These are phyloP conservation scores for Plumapathes pennacea DNA, from an alignment of 92 coral and sea anemone genomes.

Conservation along the genomic window DNA sequence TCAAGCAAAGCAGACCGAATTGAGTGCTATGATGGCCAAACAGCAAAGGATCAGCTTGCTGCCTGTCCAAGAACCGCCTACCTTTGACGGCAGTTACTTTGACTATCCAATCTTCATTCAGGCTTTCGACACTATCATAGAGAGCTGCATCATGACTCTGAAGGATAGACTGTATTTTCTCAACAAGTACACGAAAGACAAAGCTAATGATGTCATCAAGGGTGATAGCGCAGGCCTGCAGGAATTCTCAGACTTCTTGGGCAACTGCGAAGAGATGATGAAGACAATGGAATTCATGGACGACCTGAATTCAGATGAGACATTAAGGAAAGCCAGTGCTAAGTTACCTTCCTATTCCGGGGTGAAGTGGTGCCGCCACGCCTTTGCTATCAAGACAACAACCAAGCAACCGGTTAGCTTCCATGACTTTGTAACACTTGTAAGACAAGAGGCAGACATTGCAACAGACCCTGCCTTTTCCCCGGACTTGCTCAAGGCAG, in stretches of 20 bases:
- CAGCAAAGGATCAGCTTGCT: constrained; percentile 24
- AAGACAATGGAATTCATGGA: constrained; percentile 21
- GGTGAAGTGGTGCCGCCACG: constrained; percentile 41
- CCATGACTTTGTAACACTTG: constrained; percentile 31
- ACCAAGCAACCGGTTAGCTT: constrained; percentile 18
- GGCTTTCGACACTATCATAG: constrained; percentile 51
- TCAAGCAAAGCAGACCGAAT: constrained; percentile 22
- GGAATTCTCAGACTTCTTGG: constrained; percentile 33
- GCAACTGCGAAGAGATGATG: constrained; percentile 36
- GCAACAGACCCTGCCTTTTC: constrained; percentile 42
- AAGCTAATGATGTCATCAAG: constrained; percentile 54
- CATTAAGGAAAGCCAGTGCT: constrained; percentile 13
- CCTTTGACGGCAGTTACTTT: constrained; percentile 13
- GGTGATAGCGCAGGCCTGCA: constrained; percentile 24
- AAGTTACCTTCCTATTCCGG: constrained; percentile 45
- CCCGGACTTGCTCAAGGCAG: constrained; percentile 25
- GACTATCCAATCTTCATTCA: constrained; percentile 24
- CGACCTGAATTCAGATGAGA: constrained; percentile 29
- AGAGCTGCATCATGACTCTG: constrained; percentile 20
- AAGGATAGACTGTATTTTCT: constrained; percentile 52
- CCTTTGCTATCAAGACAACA: constrained; percentile 17
- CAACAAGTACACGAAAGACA: constrained; percentile 53
- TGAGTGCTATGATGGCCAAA: constrained; percentile 20
- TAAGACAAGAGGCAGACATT: constrained; percentile 34
- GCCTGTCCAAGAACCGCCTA: constrained; percentile 37